phyloP scores from a whole-genome alignment of 2,797 vertebrate genomes.

The Syndactyla subalaris region DNA sequence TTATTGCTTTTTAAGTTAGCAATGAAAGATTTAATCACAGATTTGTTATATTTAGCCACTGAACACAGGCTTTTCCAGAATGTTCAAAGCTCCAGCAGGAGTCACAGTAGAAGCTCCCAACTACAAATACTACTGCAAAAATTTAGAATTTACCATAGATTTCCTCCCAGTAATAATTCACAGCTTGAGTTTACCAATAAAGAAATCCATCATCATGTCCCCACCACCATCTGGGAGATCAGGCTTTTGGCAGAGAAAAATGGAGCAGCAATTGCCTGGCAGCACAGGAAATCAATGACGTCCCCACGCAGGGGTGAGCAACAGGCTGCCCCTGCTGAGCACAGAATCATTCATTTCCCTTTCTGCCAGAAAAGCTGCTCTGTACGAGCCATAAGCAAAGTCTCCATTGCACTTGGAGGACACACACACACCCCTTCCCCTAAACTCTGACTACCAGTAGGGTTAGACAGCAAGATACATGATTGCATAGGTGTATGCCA shows the following conservation, averaged over 20 bases:
- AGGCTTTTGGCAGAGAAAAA: constrained; percentile 33
- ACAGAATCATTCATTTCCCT: neutral
- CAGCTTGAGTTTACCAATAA: constrained; percentile 41
- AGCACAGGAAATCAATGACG: neutral
- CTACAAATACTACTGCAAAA: neutral
- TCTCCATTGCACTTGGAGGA: neutral
- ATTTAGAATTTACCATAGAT: constrained; percentile 26
- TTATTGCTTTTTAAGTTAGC: constrained; percentile 39
- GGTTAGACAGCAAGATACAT: neutral
- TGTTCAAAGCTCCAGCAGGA: neutral
- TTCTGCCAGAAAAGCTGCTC: constrained; percentile 30
- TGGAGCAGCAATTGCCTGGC: constrained; percentile 11
- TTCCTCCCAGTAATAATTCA: constrained; percentile 59
- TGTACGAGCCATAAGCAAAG: neutral
- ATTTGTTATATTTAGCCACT: constrained; percentile 37
- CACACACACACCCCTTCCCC: neutral
- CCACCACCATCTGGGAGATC: constrained; percentile 18
- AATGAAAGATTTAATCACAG: constrained; percentile 51
- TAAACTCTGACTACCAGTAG: neutral
- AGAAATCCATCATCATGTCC: neutral
- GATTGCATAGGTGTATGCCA: neutral
- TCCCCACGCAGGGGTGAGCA: neutral
- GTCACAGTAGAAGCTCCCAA: neutral
- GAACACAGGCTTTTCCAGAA: constrained; percentile 26
- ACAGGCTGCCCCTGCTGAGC: constrained; percentile 36